Evolutionary conservation across 1,140 invertebrate genomes (phyloP), one percentile per base, ranked within the genome.

Genomic region (Neuroterus valhalla): DNA sequence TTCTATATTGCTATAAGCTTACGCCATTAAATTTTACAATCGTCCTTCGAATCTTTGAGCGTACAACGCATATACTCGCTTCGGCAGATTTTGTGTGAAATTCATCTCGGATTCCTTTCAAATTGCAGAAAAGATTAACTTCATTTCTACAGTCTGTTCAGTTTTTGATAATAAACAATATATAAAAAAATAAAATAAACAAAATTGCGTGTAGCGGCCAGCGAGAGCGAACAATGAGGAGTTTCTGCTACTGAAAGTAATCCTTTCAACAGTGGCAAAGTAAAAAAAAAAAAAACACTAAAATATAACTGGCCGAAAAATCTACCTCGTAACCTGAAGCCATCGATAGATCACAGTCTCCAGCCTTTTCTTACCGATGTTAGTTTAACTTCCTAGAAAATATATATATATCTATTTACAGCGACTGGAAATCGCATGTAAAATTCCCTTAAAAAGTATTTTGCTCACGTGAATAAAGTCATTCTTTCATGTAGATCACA

Each of bases 161-260:
- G 6, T n/a, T 62, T 62, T 31, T 38, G 26, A 31, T 26, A 62
- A 62, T 62, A 62, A 31, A 62, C 55, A 62, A 62, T 62, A 62
- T 62, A 62, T 62, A 62, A 31, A 62, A 62, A 62, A 62, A 62
- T 62, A 62, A 62, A 62, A 62, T 62, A 62, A 62, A 62, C 55
- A 62, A 62, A 62, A 62, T 62, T 62, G 55, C 55, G 55, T 62
- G 26, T 14, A 31, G 55, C n/a, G 55, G 55, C 12, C 26, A 62
- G 55, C 31, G 23, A 31, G 55, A 62, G 55, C 31, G 15, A 62
- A 62, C 23, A 31, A 62, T 62, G 23, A 23, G 31, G 12, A 62
- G 55, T 48, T 5, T 38, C 10, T 17, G 1, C 2, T 48, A 4
- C 3, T 62, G 55, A 62, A 62, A 62, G 23, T n/a, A 31, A 15